phyloP scores from a whole-genome alignment of 2,113 vertebrate genomes.

The Microcebus tavaratra region DNA sequence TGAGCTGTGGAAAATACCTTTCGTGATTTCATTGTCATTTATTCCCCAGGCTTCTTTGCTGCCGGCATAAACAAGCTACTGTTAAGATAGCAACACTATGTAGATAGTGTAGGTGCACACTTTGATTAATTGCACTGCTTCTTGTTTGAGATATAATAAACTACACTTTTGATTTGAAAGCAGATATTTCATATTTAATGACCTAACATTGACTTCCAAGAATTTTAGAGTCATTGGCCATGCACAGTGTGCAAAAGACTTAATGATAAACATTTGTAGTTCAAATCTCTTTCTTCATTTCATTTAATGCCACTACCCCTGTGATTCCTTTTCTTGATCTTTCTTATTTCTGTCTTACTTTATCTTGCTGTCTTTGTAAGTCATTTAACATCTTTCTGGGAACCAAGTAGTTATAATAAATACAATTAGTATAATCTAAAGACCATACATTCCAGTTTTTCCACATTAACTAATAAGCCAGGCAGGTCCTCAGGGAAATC shows the following conservation, averaged over 20 bases:
- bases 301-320: neutral
- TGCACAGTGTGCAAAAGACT: neutral
- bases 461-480: neutral
- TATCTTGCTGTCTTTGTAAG: neutral
- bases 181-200: too few relatives aligned
- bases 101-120: too few relatives aligned
- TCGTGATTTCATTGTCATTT: too few relatives aligned
- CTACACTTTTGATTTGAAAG: too few relatives aligned
- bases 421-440: neutral
- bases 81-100: too few relatives aligned
- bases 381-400: constrained; percentile 31
- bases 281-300: neutral
- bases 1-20: too few relatives aligned
- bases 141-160: too few relatives aligned
- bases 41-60: too few relatives aligned
- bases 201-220: neutral
- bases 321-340: neutral
- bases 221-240: neutral
- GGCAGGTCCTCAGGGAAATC: neutral
- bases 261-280: neutral
- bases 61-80: too few relatives aligned
- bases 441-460: neutral
- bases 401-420: neutral
- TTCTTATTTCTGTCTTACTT: neutral
- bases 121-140: too few relatives aligned